Base-by-base conservation (phyloP, 2,888 invertebrate genomes). In the Ferrisia virgata region DNA sequence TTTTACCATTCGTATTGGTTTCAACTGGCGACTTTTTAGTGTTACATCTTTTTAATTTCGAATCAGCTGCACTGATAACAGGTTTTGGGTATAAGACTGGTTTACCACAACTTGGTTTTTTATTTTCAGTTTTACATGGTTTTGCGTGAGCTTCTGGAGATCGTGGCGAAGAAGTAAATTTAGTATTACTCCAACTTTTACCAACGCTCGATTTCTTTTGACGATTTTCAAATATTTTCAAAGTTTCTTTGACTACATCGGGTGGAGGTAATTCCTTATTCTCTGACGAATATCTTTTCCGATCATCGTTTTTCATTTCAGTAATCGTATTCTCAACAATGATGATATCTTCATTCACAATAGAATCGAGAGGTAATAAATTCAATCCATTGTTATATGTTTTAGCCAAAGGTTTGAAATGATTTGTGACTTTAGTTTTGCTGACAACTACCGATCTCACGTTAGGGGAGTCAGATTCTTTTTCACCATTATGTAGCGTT, bases 201-300 rank as follows among this genome's bases (percentile, higher is more conserved):
- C 47, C 25, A 15, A 39, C n/a, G 28, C n/a, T 53, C 11, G 33
- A 31, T 36, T 39, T 72, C 15, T 82, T 25, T 25, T 72, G 28
- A 18, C 84, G 80, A 31, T 79, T 85, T 88, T 97, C 96, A 89
- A 96, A 97, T 87, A 96, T 93, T 87, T 93, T 92, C 86, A 96
- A 91, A 15, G 95, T 94, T 85, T 95, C 93, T 87, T 94, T 95
- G 85, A 97, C 97, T 86, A 96, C 92, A 90, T 97, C 96, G 0
- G 94, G 94, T 22, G 96, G 96, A 1, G 97, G 97, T 79, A 95
- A 91, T 87, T 96, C 96, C 15, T 92, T 92, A 86, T 93, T 94
- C 87, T 92, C 92, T 9, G 43, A 39, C 8, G 36, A n/a, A 15
- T 72, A 69, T 31, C 85, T 82, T 11, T 85, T 81, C 11, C 79